Evolutionary conservation across 2,797 vertebrate species (phyloP), one percentile per base, ranked within the genome.

Genomic region (Nannoperca obscura): DNA sequence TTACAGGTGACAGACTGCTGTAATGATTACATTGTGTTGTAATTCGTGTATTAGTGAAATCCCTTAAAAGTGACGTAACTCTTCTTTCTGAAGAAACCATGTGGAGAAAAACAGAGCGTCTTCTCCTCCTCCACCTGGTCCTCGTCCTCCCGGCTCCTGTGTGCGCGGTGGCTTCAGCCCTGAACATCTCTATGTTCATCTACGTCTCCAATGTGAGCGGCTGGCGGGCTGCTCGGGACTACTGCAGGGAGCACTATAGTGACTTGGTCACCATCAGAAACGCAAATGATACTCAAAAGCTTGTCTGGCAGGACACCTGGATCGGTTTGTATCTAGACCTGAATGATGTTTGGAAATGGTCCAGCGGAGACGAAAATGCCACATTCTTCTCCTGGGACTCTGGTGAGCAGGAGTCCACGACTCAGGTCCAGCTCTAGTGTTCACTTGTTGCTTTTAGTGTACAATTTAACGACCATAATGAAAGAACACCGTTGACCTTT

Each of bases 121-220:
- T 61, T 55, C 55, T 73, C 49, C 24, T 55, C 32, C 2, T 63
- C 54, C 38, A 27, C 19, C 10, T 62, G 7, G 0, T 61, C 54
- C 11, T 36, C 2, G 2, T 53, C 40, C 20, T 50, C 34, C 30
- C 6, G 1, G 3, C 10, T 42, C 52, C 13, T 47, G 1, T 0
- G 0, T 42, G 1, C 30, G n/a, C 6, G 1, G 0, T 0, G n/a
- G 8, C n/a, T n/a, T 5, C 20, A 34, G 7, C 0, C 6, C 11
- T 15, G 24, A 63, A 0, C 0, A 1, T 50, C 19, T 38, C 19
- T 5, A 38, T 3, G n/a, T 7, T 59, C 5, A 13, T 64, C 17
- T 0, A 11, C 4, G 0, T 73, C 14, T 0, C 1, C 4, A 0
- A 0, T 0, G 0, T 0, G 0, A 1, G 0, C 0, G 1, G 0